Conservation (phyloP, 2,888 invertebrate genomes). For the Acholoe squamosa region DNA sequence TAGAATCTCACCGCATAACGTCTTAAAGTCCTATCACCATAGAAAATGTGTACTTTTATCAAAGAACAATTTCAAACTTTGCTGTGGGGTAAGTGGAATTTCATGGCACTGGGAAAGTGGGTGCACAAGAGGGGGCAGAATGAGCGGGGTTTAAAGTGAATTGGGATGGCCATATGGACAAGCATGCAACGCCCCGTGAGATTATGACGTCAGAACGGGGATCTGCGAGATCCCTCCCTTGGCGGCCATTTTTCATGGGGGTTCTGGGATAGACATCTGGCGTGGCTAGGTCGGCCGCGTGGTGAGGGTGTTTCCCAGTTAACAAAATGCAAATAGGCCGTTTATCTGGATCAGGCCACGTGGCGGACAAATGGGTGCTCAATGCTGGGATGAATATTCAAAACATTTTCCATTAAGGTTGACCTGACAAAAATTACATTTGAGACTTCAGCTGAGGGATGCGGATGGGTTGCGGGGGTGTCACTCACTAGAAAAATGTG, state of each 20-base stretch:
- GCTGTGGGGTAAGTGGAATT: neutral
- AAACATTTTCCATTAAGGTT: constrained; percentile 14
- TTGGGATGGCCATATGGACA: constrained; percentile 11
- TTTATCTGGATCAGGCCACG: constrained; percentile 39
- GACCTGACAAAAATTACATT: neutral
- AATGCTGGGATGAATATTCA: constrained; percentile 48
- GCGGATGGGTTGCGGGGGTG: neutral
- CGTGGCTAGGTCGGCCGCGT: neutral
- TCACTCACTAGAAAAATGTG: neutral
- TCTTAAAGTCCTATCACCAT: constrained; percentile 5
- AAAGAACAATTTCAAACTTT: neutral
- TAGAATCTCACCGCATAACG: neutral
- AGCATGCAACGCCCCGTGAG: neutral
- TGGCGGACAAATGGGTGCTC: constrained; percentile 47
- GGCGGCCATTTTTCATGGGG: constrained; percentile 45
- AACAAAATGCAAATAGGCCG: constrained; percentile 52
- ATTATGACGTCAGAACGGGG: constrained; percentile 49
- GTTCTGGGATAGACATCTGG: constrained; percentile 41
- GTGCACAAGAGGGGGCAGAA: neutral
- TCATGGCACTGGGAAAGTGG: neutral
- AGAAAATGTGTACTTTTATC: neutral
- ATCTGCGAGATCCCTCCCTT: constrained; percentile 26
- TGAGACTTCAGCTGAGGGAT: neutral
- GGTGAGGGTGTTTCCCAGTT: neutral
- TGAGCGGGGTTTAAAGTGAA: neutral